Conservation (phyloP, 2,888 invertebrate species). For the Drosophila greeni region DNA sequence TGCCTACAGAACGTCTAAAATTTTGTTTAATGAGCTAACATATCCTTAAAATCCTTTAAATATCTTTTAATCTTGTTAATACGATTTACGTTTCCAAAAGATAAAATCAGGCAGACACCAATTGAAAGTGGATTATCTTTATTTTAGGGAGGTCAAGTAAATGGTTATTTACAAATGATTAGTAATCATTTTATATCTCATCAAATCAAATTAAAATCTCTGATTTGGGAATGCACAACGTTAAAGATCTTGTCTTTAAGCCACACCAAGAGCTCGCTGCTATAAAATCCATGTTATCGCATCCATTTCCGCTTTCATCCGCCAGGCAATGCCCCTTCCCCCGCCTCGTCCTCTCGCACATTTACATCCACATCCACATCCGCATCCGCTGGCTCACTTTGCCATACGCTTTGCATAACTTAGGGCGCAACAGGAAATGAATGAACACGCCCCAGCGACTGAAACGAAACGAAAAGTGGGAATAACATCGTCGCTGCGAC, state of each 20-base stretch:
- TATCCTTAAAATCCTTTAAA: neutral
- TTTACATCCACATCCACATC: conserved; percentile 12
- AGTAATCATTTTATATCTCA: no score
- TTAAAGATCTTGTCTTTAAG: conserved; percentile 10
- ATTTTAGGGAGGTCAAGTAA: neutral
- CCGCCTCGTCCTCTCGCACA: conserved; percentile 7
- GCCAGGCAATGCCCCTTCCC: conserved; percentile 21
- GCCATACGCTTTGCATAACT: conserved; percentile 68
- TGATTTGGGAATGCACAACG: neutral
- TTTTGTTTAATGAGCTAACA: no score
- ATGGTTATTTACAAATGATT: neutral
- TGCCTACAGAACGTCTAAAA: no score
- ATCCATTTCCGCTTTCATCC: conserved; percentile 16
- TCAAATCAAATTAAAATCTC: neutral
- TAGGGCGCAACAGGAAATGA: conserved; percentile 66
- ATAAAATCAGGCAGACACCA: neutral
- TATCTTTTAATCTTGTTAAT: neutral
- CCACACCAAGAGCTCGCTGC: conserved; percentile 3
- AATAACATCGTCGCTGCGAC: conserved; percentile 28
- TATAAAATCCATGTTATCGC: conserved; percentile 12
- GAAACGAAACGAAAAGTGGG: conserved; percentile 48
- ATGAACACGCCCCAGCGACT: conserved; percentile 57
- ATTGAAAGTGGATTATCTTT: neutral
- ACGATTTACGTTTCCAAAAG: neutral
- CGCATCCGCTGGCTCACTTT: conserved; percentile 51